A percentile compares a stretch with the other conserved stretches of the same genome.
Conservation (phyloP, 2,113 vertebrate species). For the Halichoerus grypus region DNA sequence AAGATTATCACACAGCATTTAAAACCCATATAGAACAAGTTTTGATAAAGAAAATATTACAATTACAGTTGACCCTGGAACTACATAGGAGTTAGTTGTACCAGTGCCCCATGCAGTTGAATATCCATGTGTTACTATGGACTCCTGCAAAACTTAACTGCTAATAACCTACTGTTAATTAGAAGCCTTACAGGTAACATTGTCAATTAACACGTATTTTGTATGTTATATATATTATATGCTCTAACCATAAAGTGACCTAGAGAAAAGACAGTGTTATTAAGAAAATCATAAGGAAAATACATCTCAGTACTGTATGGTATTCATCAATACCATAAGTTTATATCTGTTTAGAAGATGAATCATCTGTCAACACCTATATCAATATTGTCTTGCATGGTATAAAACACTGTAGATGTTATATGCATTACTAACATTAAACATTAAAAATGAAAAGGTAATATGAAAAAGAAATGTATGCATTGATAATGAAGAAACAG, state of each 20-base stretch:
- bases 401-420: background rate
- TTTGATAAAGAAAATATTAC: background rate
- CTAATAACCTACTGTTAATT: background rate
- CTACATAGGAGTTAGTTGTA: background rate
- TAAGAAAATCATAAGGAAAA: background rate
- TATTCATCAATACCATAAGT: background rate
- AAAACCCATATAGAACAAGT: background rate
- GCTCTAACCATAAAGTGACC: background rate
- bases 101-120: background rate
- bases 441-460: background rate
- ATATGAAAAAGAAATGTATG: background rate
- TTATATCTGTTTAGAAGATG: background rate
- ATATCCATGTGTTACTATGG: background rate
- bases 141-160: background rate
- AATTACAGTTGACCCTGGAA: background rate
- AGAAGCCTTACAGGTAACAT: background rate
- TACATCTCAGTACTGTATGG: background rate
- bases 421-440: background rate
- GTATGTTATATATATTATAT: background rate
- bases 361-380: background rate
- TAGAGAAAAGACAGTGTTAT: background rate
- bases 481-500: background rate
- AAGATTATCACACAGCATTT: background rate
- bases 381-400: background rate
- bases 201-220: background rate